Evolutionary conservation across 2,797 vertebrate species (phyloP).

Genomic region (Cynopterus sphinx): DNA sequence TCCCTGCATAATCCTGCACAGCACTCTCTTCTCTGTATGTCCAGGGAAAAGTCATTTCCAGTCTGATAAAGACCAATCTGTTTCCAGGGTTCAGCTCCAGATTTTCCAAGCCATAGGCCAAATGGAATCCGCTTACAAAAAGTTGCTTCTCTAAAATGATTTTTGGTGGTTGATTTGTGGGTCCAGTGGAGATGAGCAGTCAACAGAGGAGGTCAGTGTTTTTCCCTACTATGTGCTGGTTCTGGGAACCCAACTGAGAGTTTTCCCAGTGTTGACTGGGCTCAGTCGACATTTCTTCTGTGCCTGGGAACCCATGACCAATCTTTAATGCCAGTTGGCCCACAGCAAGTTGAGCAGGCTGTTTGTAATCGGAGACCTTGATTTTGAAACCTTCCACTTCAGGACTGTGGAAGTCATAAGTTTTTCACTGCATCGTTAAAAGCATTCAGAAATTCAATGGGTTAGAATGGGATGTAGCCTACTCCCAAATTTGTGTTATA

Average conservation of each 20-base stretch:
- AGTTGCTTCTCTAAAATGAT: constrained; percentile 38
- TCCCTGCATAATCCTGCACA: not conserved
- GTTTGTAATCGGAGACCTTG: constrained; percentile 63
- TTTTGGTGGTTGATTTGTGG: constrained; percentile 5
- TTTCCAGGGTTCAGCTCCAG: constrained; percentile 56
- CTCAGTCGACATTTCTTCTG: not conserved
- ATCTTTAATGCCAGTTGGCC: constrained; percentile 70
- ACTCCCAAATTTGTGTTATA: not conserved
- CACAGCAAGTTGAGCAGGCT: constrained; percentile 27
- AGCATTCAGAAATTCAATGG: not conserved
- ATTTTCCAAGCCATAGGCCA: constrained; percentile 19
- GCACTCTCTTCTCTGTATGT: not conserved
- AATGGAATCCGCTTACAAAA: constrained; percentile 46
- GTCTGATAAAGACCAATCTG: constrained; percentile 66
- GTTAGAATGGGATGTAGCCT: not conserved
- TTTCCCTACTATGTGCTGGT: not conserved
- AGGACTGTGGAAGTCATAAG: not conserved
- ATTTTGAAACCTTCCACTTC: constrained; percentile 52
- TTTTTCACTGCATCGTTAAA: not conserved
- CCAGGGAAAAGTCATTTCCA: constrained; percentile 59
- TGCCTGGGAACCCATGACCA: constrained; percentile 58
- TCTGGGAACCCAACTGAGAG: constrained; percentile 51
- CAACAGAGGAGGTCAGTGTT: not conserved
- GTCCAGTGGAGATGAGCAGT: not conserved
- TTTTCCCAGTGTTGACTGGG: constrained; percentile 36